Conservation (phyloP, 2,888 invertebrate genomes). For the Coelinius sp. region DNA sequence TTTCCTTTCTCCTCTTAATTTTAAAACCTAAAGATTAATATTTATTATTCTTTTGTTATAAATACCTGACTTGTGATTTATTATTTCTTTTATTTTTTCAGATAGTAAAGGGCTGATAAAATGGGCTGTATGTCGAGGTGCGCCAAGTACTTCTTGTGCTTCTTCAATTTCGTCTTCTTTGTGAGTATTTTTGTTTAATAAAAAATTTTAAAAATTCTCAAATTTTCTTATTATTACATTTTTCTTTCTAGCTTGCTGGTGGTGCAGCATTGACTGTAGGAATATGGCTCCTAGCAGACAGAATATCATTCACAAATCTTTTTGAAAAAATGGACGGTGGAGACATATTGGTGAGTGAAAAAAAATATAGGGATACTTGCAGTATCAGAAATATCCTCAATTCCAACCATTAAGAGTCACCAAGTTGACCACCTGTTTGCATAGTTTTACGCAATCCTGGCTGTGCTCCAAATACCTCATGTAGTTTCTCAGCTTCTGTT, state of each 20-base stretch:
- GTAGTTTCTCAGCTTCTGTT: not conserved
- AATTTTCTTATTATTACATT: not conserved
- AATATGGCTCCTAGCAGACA: conserved; percentile 80
- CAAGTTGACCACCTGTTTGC: not conserved
- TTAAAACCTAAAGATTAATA: not conserved
- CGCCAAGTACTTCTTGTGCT: conserved; percentile 80
- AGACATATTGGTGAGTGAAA: conserved; percentile 59
- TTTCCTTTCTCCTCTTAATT: no score
- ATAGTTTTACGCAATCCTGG: not conserved
- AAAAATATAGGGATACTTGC: not conserved
- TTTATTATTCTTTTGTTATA: not conserved
- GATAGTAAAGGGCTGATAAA: conserved; percentile 44
- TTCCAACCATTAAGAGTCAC: not conserved
- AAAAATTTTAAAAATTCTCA: no score
- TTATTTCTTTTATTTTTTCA: conserved; percentile 49
- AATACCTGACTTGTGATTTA: not conserved
- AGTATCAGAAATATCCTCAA: no score
- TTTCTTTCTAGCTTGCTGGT: conserved; percentile 73
- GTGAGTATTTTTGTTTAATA: conserved; percentile 73
- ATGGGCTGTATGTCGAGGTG: conserved; percentile 77
- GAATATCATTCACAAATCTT: conserved; percentile 75
- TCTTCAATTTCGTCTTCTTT: conserved; percentile 82
- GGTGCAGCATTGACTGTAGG: conserved; percentile 78
- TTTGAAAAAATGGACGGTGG: conserved; percentile 58
- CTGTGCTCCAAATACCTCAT: conserved; percentile 10